Percentiles rank a stretch among this genome's conserved stretches.
phyloP scores from a whole-genome alignment of 2,113 vertebrate genomes.

The Acrocephalus kingi region DNA sequence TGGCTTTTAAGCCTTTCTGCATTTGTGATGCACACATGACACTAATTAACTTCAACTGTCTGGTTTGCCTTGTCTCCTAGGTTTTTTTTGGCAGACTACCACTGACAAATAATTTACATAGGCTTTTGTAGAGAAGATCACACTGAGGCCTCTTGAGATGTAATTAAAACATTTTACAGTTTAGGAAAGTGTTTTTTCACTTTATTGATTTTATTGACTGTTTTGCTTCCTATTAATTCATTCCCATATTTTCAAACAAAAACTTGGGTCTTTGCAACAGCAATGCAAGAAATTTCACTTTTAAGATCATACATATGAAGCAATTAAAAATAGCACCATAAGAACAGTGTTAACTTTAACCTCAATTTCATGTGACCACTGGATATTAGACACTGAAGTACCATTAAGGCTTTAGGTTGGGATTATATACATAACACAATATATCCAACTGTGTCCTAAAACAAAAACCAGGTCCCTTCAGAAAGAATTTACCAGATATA shows the following conservation, averaged over 20 bases:
- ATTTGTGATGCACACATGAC: background rate
- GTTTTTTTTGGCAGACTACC: background rate
- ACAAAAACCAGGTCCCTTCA: background rate
- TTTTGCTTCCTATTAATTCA: background rate
- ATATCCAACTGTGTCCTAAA: background rate
- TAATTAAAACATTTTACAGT: background rate
- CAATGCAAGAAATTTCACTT: background rate
- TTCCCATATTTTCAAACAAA: background rate
- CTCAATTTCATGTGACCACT: background rate
- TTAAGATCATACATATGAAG: background rate
- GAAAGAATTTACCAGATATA: background rate
- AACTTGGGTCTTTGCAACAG: background rate
- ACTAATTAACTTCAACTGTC: background rate
- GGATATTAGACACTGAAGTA: background rate
- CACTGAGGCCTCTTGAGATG: background rate
- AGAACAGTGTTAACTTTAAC: background rate
- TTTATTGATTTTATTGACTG: background rate
- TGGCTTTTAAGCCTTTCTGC: background rate
- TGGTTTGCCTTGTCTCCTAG: background rate
- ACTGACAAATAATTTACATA: background rate
- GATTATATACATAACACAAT: background rate
- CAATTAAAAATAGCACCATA: background rate
- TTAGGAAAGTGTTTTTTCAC: background rate
- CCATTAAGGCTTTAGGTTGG: background rate
- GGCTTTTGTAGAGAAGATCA: background rate